Evolutionary conservation across 2,888 invertebrate species (phyloP), one percentile per base, ranked within the genome.

Genomic region (Dasysyrphus albostriatus): DNA sequence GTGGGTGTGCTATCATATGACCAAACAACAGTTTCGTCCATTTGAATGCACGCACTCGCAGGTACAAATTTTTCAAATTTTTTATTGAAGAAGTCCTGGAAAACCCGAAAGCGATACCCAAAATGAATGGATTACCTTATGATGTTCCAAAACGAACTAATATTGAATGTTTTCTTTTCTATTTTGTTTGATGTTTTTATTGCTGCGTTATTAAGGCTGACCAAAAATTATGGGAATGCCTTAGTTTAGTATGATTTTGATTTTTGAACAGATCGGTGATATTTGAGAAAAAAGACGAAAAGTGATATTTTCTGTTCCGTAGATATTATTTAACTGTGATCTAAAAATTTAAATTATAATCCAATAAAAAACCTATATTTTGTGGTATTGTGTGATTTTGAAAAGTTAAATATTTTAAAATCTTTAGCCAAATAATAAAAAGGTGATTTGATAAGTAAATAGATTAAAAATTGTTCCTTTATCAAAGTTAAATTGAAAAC

Each of bases 51-150:
- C 44, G 34, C 65, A 49, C 32, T 12, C 67, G 61, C 61, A 88
- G 79, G 79, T 83, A 87, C 58, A 59, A 67, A 78, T 69, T 37
- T 24, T 49, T 56, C n/a, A 65, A 32, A 67, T 42, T 76, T n/a
- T 88, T 88, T 88, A 88, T 88, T 88, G 88, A 88, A 85, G 78
- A 81, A 85, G 65, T 87, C 85, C 85, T 88, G 79, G 88, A 83
- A 88, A 87, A 83, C 72, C 85, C 88, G 76, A 34, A 80, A 81
- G 47, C 69, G 78, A 56, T 44, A 44, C 49, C 54, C 59, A 67
- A 58, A 88, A 59, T 70, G 83, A 78, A 70, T 81, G 24, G 51
- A 61, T 72, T 77, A 47, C 32, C 56, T 72, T 63, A 32, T 42
- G 32, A 37, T 51, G 44, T 61, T 49, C 34, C 9, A 24, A 49